Evolutionary conservation across 2,888 invertebrate genomes (phyloP).

Genomic region (Tigriopus californicus): DNA sequence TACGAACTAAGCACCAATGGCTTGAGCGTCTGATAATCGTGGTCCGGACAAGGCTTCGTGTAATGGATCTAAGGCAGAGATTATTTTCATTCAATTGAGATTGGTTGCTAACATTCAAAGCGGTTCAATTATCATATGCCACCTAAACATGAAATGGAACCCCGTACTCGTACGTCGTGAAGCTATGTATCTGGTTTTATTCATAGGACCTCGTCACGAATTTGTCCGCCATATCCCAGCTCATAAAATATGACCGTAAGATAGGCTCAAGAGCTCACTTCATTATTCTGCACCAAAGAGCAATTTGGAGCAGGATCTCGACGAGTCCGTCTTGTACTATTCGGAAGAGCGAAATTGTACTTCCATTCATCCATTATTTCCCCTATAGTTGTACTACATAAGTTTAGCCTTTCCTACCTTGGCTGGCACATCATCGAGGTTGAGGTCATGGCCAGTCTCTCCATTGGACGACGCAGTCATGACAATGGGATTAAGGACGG

Average conservation of each 20-base stretch:
- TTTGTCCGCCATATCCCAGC: no score
- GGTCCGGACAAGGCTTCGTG: conserved; percentile 44
- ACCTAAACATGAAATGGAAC: no score
- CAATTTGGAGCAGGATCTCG: background rate
- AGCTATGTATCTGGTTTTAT: no score
- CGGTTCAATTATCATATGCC: no score
- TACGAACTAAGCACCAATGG: conserved; percentile 60
- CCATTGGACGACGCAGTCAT: conserved; percentile 33
- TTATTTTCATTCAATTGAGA: no score
- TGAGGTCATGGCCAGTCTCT: background rate
- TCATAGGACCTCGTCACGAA: no score
- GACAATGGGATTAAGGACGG: conserved; percentile 57
- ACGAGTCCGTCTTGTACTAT: background rate
- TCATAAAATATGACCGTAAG: no score
- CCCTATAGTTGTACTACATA: background rate
- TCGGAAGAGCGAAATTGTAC: background rate
- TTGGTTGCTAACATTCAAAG: no score
- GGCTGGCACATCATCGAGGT: background rate
- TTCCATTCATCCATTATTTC: background rate
- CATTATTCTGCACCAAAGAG: no score
- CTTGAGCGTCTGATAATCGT: conserved; percentile 79
- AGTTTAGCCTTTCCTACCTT: background rate
- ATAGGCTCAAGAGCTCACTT: no score
- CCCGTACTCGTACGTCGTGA: no score
- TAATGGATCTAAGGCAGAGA: background rate